These are phyloP conservation scores for Drosophila formosana DNA, from an alignment of 2,888 invertebrate species.

Conservation along the genomic window DNA sequence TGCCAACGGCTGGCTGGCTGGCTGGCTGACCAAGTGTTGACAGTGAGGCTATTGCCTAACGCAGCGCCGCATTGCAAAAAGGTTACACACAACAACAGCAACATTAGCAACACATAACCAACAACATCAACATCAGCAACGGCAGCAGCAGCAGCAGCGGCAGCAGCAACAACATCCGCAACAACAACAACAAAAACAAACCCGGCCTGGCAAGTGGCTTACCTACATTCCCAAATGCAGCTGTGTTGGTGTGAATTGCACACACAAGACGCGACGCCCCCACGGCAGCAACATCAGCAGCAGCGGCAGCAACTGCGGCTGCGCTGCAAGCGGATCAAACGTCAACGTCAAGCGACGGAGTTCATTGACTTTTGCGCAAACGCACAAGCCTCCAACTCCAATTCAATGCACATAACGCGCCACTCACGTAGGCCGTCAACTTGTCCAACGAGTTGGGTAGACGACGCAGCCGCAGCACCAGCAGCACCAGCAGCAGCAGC, in stretches of 20 bases:
- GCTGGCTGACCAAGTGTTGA: constrained; percentile 58
- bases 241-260: constrained; percentile 71
- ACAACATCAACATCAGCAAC: constrained; percentile 30
- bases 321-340: constrained; percentile 56
- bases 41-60: constrained; percentile 76
- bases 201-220: constrained; percentile 72
- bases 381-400: constrained; percentile 79
- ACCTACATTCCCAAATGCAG: constrained; percentile 77
- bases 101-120: constrained; percentile 23
- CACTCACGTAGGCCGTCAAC: constrained; percentile 80
- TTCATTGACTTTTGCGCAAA: constrained; percentile 79
- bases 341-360: constrained; percentile 59
- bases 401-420: constrained; percentile 74
- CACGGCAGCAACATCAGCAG: constrained; percentile 48
- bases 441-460: constrained; percentile 81
- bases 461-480: constrained; percentile 64
- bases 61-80: constrained; percentile 72
- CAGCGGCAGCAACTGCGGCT: constrained; percentile 32
- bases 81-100: constrained; percentile 66
- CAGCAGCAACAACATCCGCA: constrained; percentile 24
- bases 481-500: constrained; percentile 31
- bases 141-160: constrained; percentile 12
- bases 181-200: constrained; percentile 36
- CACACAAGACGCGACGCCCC: constrained; percentile 61
- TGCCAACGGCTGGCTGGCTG: constrained; percentile 29